phyloP scores from a whole-genome alignment of 2,797 vertebrate genomes.

The Apodemus agrarius region DNA sequence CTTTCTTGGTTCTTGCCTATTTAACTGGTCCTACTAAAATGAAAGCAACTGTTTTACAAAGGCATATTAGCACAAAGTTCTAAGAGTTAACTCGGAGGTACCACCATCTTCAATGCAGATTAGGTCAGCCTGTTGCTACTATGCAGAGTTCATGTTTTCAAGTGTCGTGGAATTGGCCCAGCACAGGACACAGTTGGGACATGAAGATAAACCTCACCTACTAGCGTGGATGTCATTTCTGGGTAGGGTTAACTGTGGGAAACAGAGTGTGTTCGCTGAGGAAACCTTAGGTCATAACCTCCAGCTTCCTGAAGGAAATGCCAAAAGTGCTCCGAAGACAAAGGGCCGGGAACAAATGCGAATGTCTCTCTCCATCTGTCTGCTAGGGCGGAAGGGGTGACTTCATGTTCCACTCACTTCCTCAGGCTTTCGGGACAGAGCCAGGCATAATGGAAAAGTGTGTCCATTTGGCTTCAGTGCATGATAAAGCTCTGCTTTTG shows the following conservation, averaged over 20 bases:
- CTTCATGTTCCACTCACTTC: slow-evolving; percentile 88
- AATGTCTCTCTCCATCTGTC: slow-evolving; percentile 88
- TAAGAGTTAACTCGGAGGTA: neutral
- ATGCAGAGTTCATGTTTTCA: slow-evolving; percentile 77
- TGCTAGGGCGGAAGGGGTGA: slow-evolving; percentile 87
- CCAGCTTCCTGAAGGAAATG: slow-evolving; percentile 90
- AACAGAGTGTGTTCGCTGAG: slow-evolving; percentile 81
- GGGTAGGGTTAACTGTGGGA: slow-evolving; percentile 86
- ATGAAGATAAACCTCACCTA: slow-evolving; percentile 88
- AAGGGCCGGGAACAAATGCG: slow-evolving; percentile 88
- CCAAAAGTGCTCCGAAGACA: slow-evolving; percentile 89
- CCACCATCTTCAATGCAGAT: neutral
- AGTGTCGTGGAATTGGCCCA: slow-evolving; percentile 81
- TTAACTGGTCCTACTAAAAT: neutral
- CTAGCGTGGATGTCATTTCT: slow-evolving; percentile 80
- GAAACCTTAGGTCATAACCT: slow-evolving; percentile 88
- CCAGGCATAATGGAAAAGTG: slow-evolving; percentile 78
- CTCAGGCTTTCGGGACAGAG: slow-evolving; percentile 82
- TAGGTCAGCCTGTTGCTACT: slow-evolving; percentile 59
- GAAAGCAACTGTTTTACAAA: neutral
- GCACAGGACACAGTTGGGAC: slow-evolving; percentile 90
- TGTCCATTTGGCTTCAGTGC: slow-evolving; percentile 66
- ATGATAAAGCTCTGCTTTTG: slow-evolving; percentile 71
- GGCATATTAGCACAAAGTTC: neutral
- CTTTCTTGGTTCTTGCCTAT: neutral